phyloP scores from a whole-genome alignment of 2,113 vertebrate species.

The Acinonyx jubatus region DNA sequence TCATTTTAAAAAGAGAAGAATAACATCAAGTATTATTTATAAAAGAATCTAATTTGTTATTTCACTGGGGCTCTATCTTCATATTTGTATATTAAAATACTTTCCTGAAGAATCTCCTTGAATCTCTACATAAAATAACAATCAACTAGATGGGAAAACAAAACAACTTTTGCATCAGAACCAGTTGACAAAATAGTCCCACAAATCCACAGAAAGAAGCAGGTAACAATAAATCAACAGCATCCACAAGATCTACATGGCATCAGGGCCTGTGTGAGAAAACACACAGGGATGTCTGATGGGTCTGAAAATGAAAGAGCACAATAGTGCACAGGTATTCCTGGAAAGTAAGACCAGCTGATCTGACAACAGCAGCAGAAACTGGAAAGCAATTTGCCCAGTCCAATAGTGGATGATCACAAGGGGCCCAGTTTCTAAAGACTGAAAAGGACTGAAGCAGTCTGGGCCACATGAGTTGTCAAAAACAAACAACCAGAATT shows the following conservation, averaged over 20 bases:
- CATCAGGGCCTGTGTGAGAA: background rate
- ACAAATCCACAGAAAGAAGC: background rate
- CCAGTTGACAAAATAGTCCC: background rate
- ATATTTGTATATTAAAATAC: background rate
- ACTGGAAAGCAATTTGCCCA: background rate
- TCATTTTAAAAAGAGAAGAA: constrained; percentile 25
- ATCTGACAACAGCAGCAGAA: background rate
- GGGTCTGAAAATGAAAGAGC: background rate
- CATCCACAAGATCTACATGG: background rate
- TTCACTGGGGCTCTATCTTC: background rate
- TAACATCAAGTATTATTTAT: background rate
- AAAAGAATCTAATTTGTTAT: background rate
- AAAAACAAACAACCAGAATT: background rate
- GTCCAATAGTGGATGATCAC: background rate
- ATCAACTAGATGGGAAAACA: background rate
- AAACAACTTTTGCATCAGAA: background rate
- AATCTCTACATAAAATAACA: background rate
- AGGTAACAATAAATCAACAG: background rate
- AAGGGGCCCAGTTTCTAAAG: background rate
- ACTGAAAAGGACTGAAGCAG: background rate
- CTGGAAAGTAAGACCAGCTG: background rate
- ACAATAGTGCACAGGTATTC: background rate
- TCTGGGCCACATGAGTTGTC: background rate
- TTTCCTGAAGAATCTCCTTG: background rate
- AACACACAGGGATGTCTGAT: background rate